Base-by-base conservation (phyloP, 2,113 vertebrate species). In the Oplegnathus fasciatus region DNA sequence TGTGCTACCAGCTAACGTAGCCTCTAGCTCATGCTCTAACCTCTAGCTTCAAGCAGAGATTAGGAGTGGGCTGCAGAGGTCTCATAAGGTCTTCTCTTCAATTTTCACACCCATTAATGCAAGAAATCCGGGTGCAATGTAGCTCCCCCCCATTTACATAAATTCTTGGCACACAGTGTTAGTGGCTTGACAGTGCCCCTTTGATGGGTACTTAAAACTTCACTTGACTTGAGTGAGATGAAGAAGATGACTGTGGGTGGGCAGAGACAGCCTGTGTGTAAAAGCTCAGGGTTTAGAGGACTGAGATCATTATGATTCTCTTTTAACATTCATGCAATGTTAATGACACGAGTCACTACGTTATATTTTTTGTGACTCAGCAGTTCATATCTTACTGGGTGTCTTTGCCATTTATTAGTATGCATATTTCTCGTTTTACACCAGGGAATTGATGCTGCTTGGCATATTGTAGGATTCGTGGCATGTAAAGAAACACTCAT, bases 141-240 rank as follows among this genome's bases (percentile, higher is more conserved):
- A 54, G 32, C 9, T 22, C 54, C 52, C 13, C 13, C 22, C 1
- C 9, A 77, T 84, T 81, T 58, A 30, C 50, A 84, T 66, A 10
- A 69, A 58, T 61, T 75, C 44, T 34, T 88, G 62, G 68, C 40
- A 44, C 52, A 17, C 28, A 60, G 52, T 24, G 34, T 26, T n/a
- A n/a, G 52, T n/a, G 3, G 64, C 44, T 52, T 75, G 34, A 86
- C 9, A 68, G 28, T 28, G 4, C 46, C 3, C 11, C 54, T 80
- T 57, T 76, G 66, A 85, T 54, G 54, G n/a, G 22, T 52, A 42
- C 34, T 75, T 37, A 78, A 78, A 62, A 80, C 83, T 55, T 79
- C 58, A 48, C 44, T 69, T 50, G 2, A 28, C 24, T 80, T 54
- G 32, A 17, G 66, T 48, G 26, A 84, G 60, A 84, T 62, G 61